These are phyloP conservation scores for Mus pahari DNA, from an alignment of 2,113 vertebrate genomes.

Conservation along the genomic window DNA sequence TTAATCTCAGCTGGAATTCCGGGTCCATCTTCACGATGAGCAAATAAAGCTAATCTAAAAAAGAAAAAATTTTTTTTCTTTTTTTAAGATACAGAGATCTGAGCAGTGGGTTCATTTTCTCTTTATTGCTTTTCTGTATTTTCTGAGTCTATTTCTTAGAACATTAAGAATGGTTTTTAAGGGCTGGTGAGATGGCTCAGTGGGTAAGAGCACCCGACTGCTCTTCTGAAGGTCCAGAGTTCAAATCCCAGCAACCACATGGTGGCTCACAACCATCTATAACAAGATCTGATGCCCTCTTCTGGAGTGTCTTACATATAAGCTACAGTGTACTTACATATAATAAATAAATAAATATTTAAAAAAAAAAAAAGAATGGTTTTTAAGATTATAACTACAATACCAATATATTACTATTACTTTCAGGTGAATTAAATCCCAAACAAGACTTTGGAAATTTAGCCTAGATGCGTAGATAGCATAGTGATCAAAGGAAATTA, in stretches of 20 bases:
- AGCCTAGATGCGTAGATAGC: conserved; percentile 62
- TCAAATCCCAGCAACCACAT: too few species aligned
- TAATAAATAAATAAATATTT: too few species aligned
- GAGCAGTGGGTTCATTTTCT: neutral
- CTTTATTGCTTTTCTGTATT: neutral
- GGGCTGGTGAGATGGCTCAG: too few species aligned
- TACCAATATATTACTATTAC: conserved; percentile 71
- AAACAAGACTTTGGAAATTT: conserved; percentile 70
- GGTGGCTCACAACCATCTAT: too few species aligned
- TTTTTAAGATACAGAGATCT: neutral
- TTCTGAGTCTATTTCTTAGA: neutral
- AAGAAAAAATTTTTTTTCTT: conserved; percentile 21
- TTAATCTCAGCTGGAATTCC: conserved; percentile 99
- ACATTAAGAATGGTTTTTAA: neutral
- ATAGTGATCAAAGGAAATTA: conserved; percentile 69
- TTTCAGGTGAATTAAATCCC: conserved; percentile 67
- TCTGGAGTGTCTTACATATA: too few species aligned
- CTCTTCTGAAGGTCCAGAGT: too few species aligned
- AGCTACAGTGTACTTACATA: too few species aligned
- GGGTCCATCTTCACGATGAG: conserved; percentile 98
- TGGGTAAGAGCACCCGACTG: too few species aligned
- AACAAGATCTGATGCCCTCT: too few species aligned
- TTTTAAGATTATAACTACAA: conserved; percentile 61
- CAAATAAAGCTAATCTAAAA: conserved; percentile 95
- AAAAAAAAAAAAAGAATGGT: too few species aligned